Evolutionary conservation across 2,888 invertebrate species (phyloP).

Genomic region (Zygaena filipendulae): DNA sequence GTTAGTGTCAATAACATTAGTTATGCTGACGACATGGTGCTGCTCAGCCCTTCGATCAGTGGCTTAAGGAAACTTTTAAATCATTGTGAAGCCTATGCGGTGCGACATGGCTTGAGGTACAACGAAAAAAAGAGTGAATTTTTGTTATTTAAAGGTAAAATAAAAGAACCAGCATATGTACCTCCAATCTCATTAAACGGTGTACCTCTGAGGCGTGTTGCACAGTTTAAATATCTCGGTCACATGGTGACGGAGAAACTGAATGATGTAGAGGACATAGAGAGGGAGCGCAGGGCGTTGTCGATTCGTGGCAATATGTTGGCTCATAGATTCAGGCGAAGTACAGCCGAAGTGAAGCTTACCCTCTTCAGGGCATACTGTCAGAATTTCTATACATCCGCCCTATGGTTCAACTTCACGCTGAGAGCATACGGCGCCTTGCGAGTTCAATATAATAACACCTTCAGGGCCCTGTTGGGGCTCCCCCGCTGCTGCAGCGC

Average conservation of each 20-base stretch:
- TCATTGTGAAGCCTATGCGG: conserved; percentile 4
- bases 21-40: no score
- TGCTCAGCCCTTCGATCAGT: no score
- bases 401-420: neutral
- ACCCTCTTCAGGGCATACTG: conserved; percentile 3
- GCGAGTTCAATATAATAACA: conserved; percentile 7
- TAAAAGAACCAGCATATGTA: neutral
- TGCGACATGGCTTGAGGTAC: conserved; percentile 1
- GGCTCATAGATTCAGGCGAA: conserved; percentile 1
- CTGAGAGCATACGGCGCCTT: conserved; percentile 5
- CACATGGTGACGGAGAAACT: conserved; percentile 6
- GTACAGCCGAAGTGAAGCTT: conserved; percentile 1
- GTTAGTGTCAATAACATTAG: no score
- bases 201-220: neutral
- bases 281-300: no score
- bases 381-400: no score
- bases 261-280: conserved; percentile 2
- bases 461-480: conserved; percentile 4
- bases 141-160: conserved; percentile 2
- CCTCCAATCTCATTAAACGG: neutral
- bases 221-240: conserved; percentile 4
- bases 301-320: conserved; percentile 4
- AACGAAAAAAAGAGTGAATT: conserved; percentile 1
- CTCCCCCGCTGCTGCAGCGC: neutral
- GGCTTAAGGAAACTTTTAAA: no score